These are phyloP conservation scores for Clarias platycephalus DNA, from an alignment of 2,797 vertebrate genomes.

Conservation along the genomic window DNA sequence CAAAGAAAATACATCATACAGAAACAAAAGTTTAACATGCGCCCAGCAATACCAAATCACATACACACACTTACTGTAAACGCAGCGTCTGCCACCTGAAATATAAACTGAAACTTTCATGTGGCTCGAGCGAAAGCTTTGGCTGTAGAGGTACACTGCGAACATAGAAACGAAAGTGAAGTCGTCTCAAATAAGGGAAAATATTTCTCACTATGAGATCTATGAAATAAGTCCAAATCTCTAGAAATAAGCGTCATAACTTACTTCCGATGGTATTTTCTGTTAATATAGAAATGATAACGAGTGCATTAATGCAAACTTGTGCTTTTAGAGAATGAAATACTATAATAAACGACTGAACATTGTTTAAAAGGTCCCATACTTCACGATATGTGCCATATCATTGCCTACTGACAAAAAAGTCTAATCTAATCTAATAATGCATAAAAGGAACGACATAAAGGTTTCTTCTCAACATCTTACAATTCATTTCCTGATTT, in stretches of 20 bases:
- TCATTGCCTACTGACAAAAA: not conserved
- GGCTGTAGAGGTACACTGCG: not conserved
- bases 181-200: not conserved
- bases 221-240: not conserved
- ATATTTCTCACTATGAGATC: not conserved
- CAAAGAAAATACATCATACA: no score
- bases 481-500: no score
- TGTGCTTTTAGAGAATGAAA: not conserved
- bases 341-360: not conserved
- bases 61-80: not conserved
- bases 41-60: not conserved
- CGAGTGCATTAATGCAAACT: not conserved
- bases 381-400: no score
- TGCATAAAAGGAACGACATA: no score
- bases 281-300: not conserved
- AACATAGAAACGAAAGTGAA: not conserved
- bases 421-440: no score
- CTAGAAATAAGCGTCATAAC: not conserved
- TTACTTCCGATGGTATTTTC: not conserved
- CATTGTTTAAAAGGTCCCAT: not conserved
- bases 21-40: not conserved
- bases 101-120: not conserved
- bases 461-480: no score
- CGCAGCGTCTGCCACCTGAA: not conserved
- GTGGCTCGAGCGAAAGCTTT: no score